A percentile compares a stretch with the other conserved stretches of the same genome.
phyloP scores from a whole-genome alignment of 2,113 vertebrate genomes.

The Ammospiza caudacuta region DNA sequence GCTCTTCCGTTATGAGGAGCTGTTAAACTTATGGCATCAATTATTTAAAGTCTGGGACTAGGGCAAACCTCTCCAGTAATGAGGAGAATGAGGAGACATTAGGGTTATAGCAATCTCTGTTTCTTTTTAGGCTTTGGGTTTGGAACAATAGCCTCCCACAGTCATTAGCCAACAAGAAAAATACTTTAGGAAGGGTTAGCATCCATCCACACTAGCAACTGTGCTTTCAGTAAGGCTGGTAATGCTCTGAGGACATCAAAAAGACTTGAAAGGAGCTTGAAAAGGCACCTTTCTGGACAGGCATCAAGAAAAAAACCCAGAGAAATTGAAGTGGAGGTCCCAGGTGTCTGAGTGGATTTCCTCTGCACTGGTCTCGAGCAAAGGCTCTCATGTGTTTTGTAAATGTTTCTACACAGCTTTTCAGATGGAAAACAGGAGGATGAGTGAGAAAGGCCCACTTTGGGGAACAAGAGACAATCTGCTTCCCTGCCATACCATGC shows the following conservation, averaged over 20 bases:
- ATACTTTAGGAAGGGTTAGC: neutral
- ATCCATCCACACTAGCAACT: neutral
- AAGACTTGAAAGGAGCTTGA: neutral
- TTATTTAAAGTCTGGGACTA: conserved; percentile 5
- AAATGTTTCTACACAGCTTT: neutral
- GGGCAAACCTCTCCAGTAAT: neutral
- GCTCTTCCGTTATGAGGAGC: neutral
- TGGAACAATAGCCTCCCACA: neutral
- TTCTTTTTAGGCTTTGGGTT: neutral
- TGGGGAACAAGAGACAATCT: neutral
- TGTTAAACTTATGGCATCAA: neutral
- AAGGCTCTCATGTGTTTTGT: neutral
- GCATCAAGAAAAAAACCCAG: neutral
- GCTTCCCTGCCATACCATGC: neutral
- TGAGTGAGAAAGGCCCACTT: neutral
- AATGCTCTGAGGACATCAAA: neutral
- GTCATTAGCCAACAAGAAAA: neutral
- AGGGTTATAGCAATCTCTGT: neutral
- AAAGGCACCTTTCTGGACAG: neutral
- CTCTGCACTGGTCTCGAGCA: neutral
- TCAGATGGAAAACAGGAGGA: neutral
- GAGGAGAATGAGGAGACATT: neutral
- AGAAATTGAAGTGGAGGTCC: neutral
- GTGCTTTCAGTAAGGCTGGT: neutral
- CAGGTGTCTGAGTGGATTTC: neutral